Base-by-base conservation (phyloP, 2,113 vertebrate species). In the Mesitornis unicolor region DNA sequence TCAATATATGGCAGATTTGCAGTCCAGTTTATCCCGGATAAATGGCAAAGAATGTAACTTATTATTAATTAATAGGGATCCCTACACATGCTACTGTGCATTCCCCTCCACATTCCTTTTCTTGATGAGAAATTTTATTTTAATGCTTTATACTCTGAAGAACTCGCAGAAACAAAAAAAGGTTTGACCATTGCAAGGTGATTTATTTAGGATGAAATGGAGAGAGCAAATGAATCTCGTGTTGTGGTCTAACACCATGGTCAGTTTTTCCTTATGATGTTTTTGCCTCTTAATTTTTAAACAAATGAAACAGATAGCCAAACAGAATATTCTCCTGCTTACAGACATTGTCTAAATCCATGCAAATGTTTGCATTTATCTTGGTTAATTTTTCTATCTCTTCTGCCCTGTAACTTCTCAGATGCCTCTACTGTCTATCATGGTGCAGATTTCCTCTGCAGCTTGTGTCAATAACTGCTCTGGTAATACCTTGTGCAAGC, bases 401-500 rank as follows among this genome's bases (percentile, higher is more conserved):
- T 86, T 85, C 45, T 65, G 10, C 40, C 13, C 29, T 91, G 87
- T 87, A 48, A 22, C 69, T 94, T 95, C n/a, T n/a, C 13, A 42
- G 65, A 54, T 91, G 35, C 42, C 29, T 91, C 53, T 75, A 26
- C 56, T 47, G 17, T 76, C 77, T 89, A 53, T 42, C 51, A 61
- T 38, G 74, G 56, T 76, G 40, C 51, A 95, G 69, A 78, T 71
- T 89, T 95, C 82, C 64, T 84, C 57, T 94, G 67, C 59, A 82
- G 65, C 48, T 84, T 85, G 24, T 94, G 78, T 69, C 84, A 92
- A 76, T 91, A 96, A 56, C 61, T 89, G 43, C 89, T 92, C 56
- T 94, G 82, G 95, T 95, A 96, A 94, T 96, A 92, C 84, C 19
- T 96, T 84, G 43, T 69, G 35, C 53, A 89, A 89, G 43, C 36